Percentiles rank a stretch among this genome's conserved stretches.
Evolutionary conservation across 2,797 vertebrate genomes (phyloP).

Genomic region (Anguilla megastoma): DNA sequence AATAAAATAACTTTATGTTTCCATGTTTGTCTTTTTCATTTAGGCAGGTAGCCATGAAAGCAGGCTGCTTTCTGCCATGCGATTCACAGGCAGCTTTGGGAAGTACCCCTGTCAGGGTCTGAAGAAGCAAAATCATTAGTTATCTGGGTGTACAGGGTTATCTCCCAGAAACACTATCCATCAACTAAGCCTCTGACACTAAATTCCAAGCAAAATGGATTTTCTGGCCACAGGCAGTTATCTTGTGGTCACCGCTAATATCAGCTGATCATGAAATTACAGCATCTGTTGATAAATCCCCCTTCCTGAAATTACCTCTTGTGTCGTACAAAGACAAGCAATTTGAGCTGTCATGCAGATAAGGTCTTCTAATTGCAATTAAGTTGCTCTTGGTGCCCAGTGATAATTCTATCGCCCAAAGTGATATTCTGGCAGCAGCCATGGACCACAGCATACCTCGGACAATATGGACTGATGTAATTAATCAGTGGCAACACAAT

Average conservation of each 20-base stretch:
- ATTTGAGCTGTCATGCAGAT: constrained; percentile 8
- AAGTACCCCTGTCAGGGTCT: constrained; percentile 33
- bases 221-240: constrained; percentile 29
- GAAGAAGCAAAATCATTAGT: constrained; percentile 31
- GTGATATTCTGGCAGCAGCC: background rate
- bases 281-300: constrained; percentile 36
- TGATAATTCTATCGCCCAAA: background rate
- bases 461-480: constrained; percentile 8
- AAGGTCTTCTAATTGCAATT: constrained; percentile 21
- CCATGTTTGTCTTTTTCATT: background rate
- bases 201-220: constrained; percentile 40
- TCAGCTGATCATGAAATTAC: constrained; percentile 38
- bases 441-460: background rate
- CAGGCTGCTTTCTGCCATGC: background rate
- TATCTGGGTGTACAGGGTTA: constrained; percentile 40
- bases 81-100: constrained; percentile 10
- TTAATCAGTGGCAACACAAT: background rate
- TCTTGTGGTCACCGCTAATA: constrained; percentile 31
- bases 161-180: constrained; percentile 44
- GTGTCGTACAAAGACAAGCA: background rate
- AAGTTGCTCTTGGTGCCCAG: background rate
- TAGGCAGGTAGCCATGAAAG: background rate
- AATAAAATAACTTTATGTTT: background rate
- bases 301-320: constrained; percentile 20
- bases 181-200: constrained; percentile 38